Evolutionary conservation across 1,140 invertebrate species (phyloP), one percentile per base, ranked within the genome.

Genomic region (Drosophila jambulina): DNA sequence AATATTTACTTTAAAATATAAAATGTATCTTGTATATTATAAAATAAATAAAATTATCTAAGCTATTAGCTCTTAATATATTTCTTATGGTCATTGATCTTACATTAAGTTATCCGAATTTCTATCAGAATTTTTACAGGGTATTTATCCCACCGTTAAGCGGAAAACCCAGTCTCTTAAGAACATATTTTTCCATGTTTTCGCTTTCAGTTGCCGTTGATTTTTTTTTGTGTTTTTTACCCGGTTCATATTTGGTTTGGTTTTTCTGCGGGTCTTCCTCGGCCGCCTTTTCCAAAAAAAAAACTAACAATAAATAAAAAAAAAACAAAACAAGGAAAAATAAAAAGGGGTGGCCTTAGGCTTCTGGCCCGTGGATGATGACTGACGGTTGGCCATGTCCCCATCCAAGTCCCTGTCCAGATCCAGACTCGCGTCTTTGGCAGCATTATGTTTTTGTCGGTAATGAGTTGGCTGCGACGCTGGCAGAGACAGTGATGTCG

Each of bases 161-260:
- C 4, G 0, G 4, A 21, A 3, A 17, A 42, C 17, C 8, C 8
- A 9, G 23, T 59, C 60, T 36, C 43, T 49, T 59, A 42, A 51
- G 43, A 70, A 78, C 58, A 46, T 67, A 51, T 57, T 38, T 49
- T 62, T 48, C 56, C 46, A 59, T 63, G 49, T 84, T 74, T 82
- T 86, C 75, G 75, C 82, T 82, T 82, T 86, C 65, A 59, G 80
- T 86, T 82, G 75, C 69, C 65, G 59, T 62, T 21, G 27, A 34
- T 65, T 60, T 67, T 69, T 23, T 69, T 23, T 49, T 43, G 0
- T 21, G 2, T 42, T 19, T 21, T 48, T 4, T 17, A 32, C 48
- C 63, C 67, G 23, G 23, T 25, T 68, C 67, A 60, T 74, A 72
- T 72, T 49, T 72, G 70, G 70, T 60, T 72, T 36, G 53, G 69